Conservation (phyloP, 1,140 invertebrate species). For the Polyergus mexicanus region DNA sequence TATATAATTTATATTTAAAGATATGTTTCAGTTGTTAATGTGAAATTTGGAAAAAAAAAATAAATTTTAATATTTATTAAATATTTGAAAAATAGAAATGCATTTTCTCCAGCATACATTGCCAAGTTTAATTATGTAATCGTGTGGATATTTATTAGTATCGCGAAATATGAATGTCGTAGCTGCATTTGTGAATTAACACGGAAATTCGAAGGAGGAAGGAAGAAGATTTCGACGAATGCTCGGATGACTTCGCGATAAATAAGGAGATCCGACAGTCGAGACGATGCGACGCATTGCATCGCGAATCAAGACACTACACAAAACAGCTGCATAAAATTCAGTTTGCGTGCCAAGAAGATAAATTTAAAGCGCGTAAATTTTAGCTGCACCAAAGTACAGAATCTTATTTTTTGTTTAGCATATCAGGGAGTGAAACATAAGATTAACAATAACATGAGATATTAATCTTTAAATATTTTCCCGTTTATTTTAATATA, state of each 20-base stretch:
- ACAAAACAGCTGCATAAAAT: constrained; percentile 51
- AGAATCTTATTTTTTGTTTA: constrained; percentile 14
- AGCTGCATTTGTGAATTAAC: constrained; percentile 41
- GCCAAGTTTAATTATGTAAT: background rate
- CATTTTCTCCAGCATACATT: background rate
- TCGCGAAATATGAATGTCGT: background rate
- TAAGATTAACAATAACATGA: background rate
- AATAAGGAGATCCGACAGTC: constrained; percentile 49
- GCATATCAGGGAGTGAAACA: background rate
- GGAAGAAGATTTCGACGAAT: background rate
- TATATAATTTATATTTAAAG: background rate
- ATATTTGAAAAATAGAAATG: background rate
- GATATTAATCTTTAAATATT: background rate
- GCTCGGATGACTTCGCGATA: constrained; percentile 45
- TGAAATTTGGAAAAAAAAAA: background rate
- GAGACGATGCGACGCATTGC: constrained; percentile 24
- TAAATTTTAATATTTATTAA: too few species aligned
- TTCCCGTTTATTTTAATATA: background rate
- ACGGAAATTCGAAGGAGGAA: background rate
- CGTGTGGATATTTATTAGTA: constrained; percentile 19
- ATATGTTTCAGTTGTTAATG: background rate
- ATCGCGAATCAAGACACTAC: constrained; percentile 36
- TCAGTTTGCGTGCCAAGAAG: constrained; percentile 54
- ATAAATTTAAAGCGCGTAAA: constrained; percentile 4
- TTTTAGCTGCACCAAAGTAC: constrained; percentile 34